These are phyloP conservation scores for Propsilocerus akamusi DNA, from an alignment of 1,140 invertebrate genomes.

Conservation along the genomic window DNA sequence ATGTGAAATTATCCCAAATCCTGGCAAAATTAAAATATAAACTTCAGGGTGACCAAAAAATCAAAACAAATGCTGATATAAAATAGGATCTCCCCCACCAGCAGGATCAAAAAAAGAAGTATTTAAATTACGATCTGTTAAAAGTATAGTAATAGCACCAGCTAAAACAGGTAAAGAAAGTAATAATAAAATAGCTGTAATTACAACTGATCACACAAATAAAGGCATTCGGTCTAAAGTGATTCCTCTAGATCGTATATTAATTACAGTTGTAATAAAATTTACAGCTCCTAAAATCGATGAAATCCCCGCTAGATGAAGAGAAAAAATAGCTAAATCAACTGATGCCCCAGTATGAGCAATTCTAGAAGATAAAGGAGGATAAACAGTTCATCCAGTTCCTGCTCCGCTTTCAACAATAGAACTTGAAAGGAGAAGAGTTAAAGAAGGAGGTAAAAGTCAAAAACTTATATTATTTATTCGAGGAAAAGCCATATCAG, in stretches of 20 bases:
- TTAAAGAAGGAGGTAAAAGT: conserved; percentile 38
- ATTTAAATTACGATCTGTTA: conserved; percentile 50
- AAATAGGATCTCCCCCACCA: conserved; percentile 45
- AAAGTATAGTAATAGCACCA: conserved; percentile 50
- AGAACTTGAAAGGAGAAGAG: conserved; percentile 33
- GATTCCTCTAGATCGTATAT: conserved; percentile 30
- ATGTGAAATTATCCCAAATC: conserved; percentile 44
- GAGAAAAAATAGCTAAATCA: conserved; percentile 44
- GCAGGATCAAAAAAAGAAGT: conserved; percentile 29
- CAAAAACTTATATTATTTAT: conserved; percentile 68
- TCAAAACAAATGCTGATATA: conserved; percentile 64
- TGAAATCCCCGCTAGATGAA: conserved; percentile 43
- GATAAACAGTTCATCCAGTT: conserved; percentile 47
- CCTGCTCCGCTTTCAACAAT: conserved; percentile 39
- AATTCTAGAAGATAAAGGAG: conserved; percentile 35
- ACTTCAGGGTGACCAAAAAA: conserved; percentile 63
- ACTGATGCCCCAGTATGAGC: conserved; percentile 36
- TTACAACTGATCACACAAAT: conserved; percentile 43
- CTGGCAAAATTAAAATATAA: conserved; percentile 48
- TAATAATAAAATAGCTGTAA: conserved; percentile 44
- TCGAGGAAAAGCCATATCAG: conserved; percentile 57
- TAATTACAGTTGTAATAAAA: conserved; percentile 39
- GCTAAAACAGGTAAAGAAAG: conserved; percentile 49
- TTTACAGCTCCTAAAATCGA: conserved; percentile 47
- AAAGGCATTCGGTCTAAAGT: conserved; percentile 31